A percentile compares a stretch with the other conserved stretches of the same genome.
These are phyloP conservation scores for Coranthus polyacanthus DNA, from an alignment of 2,797 vertebrate genomes.

Conservation along the genomic window DNA sequence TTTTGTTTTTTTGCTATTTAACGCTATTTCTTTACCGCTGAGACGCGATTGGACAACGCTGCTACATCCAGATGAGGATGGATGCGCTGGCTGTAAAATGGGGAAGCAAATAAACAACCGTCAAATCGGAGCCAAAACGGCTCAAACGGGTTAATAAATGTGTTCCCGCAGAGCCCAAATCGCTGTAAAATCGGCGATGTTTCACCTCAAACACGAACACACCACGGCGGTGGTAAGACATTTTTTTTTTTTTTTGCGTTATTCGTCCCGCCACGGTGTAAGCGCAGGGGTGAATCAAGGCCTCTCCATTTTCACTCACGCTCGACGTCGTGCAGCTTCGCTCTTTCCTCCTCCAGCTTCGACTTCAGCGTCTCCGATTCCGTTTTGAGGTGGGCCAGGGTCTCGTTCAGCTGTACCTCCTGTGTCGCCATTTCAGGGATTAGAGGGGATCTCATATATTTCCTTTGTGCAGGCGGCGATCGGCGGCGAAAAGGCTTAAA, in stretches of 20 bases:
- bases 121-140: slow-evolving; percentile 8
- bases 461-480: slow-evolving; percentile 74
- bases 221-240: not conserved
- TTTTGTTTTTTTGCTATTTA: not conserved
- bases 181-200: not conserved
- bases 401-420: slow-evolving; percentile 93
- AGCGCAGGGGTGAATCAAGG: slow-evolving; percentile 57
- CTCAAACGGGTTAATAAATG: slow-evolving; percentile 9
- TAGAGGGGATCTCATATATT: slow-evolving; percentile 84
- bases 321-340: slow-evolving; percentile 99
- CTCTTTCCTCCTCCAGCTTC: slow-evolving; percentile 97
- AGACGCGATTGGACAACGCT: slow-evolving; percentile 17
- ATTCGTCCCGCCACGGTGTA: slow-evolving; percentile 29
- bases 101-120: slow-evolving; percentile 53
- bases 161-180: not conserved
- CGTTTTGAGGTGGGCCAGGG: slow-evolving; percentile 91
- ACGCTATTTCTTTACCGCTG: not conserved
- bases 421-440: slow-evolving; percentile 95
- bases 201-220: not conserved
- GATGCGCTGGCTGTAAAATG: slow-evolving; percentile 51
- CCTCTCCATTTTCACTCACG: slow-evolving; percentile 89
- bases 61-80: slow-evolving; percentile 19
- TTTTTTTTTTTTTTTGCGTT: too few species aligned
- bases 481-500: slow-evolving; percentile 75
- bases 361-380: slow-evolving; percentile 96